Conservation (phyloP, 2,888 invertebrate species). For the Muschampia plurimacula region DNA sequence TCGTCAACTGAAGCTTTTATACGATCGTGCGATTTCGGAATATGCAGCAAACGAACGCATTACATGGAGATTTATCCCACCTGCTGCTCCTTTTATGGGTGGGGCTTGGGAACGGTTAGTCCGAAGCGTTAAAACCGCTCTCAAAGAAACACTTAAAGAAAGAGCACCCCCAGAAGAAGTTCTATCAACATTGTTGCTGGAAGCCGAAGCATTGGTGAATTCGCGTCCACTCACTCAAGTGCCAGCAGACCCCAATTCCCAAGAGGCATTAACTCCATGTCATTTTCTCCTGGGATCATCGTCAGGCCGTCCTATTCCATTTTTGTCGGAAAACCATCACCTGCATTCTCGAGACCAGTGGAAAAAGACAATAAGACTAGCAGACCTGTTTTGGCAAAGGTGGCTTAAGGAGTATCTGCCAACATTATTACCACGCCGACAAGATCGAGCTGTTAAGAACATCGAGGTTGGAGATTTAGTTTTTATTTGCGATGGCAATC, state of each 20-base stretch:
- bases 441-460: background rate
- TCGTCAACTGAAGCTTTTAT: background rate
- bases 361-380: background rate
- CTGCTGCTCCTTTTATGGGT: background rate
- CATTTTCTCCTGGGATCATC: conserved; percentile 1
- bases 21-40: background rate
- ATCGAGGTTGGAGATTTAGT: background rate
- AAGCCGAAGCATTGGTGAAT: background rate
- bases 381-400: background rate
- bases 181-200: background rate
- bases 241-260: background rate
- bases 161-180: background rate
- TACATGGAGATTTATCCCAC: background rate
- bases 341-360: background rate
- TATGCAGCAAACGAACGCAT: background rate
- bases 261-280: background rate
- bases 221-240: background rate
- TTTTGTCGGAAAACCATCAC: background rate
- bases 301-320: background rate
- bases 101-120: background rate
- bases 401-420: background rate
- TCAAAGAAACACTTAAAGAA: conserved; percentile 5
- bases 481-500: background rate
- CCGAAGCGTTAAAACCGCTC: background rate
- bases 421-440: background rate